Evolutionary conservation across 2,888 invertebrate genomes (phyloP).

Genomic region (Dromius quadrimaculatus): DNA sequence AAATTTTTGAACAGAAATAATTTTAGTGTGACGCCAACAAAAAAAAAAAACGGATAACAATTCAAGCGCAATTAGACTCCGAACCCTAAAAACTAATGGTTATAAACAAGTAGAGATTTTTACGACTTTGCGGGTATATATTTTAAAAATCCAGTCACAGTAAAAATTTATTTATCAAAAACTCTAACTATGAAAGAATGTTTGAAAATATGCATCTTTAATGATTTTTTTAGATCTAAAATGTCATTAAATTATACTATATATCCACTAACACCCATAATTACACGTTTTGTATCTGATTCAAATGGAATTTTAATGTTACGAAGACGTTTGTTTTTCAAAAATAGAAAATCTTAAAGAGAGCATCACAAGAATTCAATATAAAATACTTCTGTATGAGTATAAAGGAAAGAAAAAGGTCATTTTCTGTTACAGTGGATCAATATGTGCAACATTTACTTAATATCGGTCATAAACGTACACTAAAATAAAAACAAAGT

Average conservation of each 20-base stretch:
- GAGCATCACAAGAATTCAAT: slow-evolving; percentile 18
- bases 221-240: slow-evolving; percentile 8
- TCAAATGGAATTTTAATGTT: slow-evolving; percentile 32
- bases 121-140: no score
- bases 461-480: slow-evolving; percentile 30
- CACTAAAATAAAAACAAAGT: slow-evolving; percentile 28
- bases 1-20: no score
- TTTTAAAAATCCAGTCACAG: no score
- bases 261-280: slow-evolving; percentile 21
- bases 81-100: no score
- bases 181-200: background rate
- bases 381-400: slow-evolving; percentile 8
- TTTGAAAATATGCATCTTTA: background rate
- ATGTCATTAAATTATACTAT: slow-evolving; percentile 13
- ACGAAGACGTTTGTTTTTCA: slow-evolving; percentile 21
- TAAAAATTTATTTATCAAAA: slow-evolving; percentile 1
- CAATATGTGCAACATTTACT: slow-evolving; percentile 28
- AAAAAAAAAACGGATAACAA: no score
- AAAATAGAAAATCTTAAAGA: slow-evolving; percentile 19
- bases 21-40: no score
- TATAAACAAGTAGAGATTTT: no score
- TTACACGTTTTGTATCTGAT: slow-evolving; percentile 20
- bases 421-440: background rate
- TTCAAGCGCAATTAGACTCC: no score
- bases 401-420: background rate